A percentile compares a stretch with the other conserved stretches of the same genome.
Conservation (phyloP, 37 sponge, comb jelly and placozoan species). For the Crambe crambe region DNA sequence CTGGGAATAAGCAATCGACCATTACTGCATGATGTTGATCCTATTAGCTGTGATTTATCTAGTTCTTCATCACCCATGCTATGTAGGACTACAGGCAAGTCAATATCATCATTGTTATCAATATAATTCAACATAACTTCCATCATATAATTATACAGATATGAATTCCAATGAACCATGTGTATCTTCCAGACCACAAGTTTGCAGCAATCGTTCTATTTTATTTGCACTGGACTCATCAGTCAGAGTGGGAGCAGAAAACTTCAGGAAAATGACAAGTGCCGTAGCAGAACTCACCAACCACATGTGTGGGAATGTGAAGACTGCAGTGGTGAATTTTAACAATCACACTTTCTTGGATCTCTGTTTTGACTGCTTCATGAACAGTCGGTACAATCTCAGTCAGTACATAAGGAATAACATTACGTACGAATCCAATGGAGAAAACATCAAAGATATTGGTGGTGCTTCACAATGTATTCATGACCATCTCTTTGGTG, state of each 20-base stretch:
- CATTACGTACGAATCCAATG: not conserved
- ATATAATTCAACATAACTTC: too few relatives aligned
- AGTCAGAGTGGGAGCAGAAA: not conserved
- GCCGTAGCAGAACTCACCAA: not conserved
- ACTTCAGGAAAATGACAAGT: not conserved
- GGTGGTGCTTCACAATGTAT: not conserved
- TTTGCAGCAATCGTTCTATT: not conserved
- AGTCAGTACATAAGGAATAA: too few relatives aligned
- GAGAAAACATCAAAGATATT: not conserved
- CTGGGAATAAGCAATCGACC: too few relatives aligned
- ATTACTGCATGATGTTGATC: too few relatives aligned
- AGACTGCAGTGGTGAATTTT: conserved; percentile 9
- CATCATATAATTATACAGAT: too few relatives aligned
- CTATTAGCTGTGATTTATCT: too few relatives aligned
- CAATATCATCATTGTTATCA: too few relatives aligned
- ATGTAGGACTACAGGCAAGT: too few relatives aligned
- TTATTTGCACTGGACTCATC: conserved; percentile 14
- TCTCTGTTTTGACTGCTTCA: conserved; percentile 10
- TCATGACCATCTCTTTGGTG: not conserved
- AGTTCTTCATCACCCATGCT: too few relatives aligned
- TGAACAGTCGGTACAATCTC: not conserved
- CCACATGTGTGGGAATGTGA: not conserved
- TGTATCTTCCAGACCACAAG: too few relatives aligned
- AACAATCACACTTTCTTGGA: not conserved
- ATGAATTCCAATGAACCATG: too few relatives aligned